Evolutionary conservation across 2,113 vertebrate species (phyloP).

Genomic region (Speoplatyrhinus poulsoni): DNA sequence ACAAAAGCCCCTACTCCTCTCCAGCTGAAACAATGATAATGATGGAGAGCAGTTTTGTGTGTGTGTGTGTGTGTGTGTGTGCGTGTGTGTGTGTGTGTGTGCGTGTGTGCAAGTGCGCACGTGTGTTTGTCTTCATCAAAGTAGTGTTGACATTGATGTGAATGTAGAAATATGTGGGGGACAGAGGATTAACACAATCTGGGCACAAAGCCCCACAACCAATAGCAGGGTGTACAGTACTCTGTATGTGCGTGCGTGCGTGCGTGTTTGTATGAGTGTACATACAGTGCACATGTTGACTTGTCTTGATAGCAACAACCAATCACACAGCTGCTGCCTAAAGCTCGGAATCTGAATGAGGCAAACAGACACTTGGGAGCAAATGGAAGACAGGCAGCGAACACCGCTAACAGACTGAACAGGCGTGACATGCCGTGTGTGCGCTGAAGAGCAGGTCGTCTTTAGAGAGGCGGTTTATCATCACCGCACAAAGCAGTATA

Average conservation of each 20-base stretch:
- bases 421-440: slow-evolving; percentile 38
- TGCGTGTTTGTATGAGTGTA: slow-evolving; percentile 10
- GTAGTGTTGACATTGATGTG: slow-evolving; percentile 65
- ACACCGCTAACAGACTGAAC: slow-evolving; percentile 52
- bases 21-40: slow-evolving; percentile 78
- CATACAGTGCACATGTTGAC: slow-evolving; percentile 54
- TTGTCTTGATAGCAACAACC: slow-evolving; percentile 67
- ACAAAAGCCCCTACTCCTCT: slow-evolving; percentile 77
- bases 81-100: slow-evolving; percentile 5
- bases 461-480: slow-evolving; percentile 10
- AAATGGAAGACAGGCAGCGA: slow-evolving; percentile 62
- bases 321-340: slow-evolving; percentile 66
- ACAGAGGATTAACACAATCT: slow-evolving; percentile 77
- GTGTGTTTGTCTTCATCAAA: slow-evolving; percentile 68
- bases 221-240: slow-evolving; percentile 37
- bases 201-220: slow-evolving; percentile 63
- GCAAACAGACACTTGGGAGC: slow-evolving; percentile 61
- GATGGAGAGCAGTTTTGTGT: slow-evolving; percentile 60
- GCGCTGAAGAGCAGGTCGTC: slow-evolving; percentile 51
- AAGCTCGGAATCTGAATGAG: slow-evolving; percentile 68
- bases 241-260: slow-evolving; percentile 15
- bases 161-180: slow-evolving; percentile 68
- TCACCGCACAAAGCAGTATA: not conserved
- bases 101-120: not conserved
- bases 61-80: not conserved